Base-by-base conservation (phyloP, 2,888 invertebrate genomes). In the Sipunculus nudus region DNA sequence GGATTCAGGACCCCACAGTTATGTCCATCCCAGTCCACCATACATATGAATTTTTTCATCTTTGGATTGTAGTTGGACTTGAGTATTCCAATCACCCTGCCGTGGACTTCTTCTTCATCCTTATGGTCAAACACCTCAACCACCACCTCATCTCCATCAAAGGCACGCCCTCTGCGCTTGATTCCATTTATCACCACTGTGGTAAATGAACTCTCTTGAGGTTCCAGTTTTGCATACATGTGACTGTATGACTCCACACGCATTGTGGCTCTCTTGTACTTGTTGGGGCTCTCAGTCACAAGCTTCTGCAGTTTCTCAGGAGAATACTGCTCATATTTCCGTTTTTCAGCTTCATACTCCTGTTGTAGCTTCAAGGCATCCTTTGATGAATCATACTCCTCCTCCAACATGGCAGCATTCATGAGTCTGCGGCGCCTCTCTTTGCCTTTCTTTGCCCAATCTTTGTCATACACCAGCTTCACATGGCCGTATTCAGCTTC, bases 51-150 rank as follows among this genome's bases (percentile, higher is more conserved):
- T 19, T 70, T 64, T 28, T 64, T 60, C 31, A 62, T 53, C 19
- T 56, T 57, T 8, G 66, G 65, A 49, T 78, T 68, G 28, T 68
- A 59, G 50, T 63, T 61, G 48, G 69, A 61, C 54, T 71, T 68
- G 28, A 75, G 39, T 21, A 79, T 71, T 2, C 77, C 77, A 10
- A 74, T 70, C 38, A 79, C 77, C 57, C 68, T 47, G 5, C 75
- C 10, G 10, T 35, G 10, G 10, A 13, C 16, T 8, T 16, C 35
- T 13, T 16, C 35, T 16, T 13, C 35, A 35, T 13, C 35, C 8
- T 35, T 16, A 10, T 35, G 35, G 43, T 21, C 19, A 13, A 43
- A 2, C 16, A 52, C 2, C 21, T 52, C 31, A 19, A 52, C 40
- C 26, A 52, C 40, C 2, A 52, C 52, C 23, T 52, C 52, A 40